phyloP scores from a whole-genome alignment of 1,140 invertebrate genomes.

The Leptinotarsa undecemlineata region DNA sequence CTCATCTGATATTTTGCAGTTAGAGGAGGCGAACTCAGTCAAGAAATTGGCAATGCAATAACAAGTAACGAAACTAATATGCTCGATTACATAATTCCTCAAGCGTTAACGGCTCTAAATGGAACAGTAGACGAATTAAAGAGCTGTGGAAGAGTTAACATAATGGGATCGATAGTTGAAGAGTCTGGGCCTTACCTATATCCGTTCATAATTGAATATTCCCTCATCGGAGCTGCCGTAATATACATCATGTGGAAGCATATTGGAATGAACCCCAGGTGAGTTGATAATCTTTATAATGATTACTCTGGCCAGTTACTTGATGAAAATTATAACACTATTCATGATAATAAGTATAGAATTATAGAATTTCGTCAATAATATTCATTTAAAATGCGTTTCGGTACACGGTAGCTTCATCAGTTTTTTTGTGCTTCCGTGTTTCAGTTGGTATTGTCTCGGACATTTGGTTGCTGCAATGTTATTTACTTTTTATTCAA shows the following conservation, averaged over 20 bases:
- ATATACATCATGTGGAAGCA: slow-evolving; percentile 98
- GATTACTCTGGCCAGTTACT: too few relatives aligned
- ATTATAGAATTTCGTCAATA: too few relatives aligned
- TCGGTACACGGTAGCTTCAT: too few relatives aligned
- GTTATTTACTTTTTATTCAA: too few relatives aligned
- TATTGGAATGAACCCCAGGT: slow-evolving; percentile 82
- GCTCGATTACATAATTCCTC: slow-evolving; percentile 48
- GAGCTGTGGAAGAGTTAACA: slow-evolving; percentile 79
- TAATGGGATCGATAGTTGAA: slow-evolving; percentile 91
- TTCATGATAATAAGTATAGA: too few relatives aligned
- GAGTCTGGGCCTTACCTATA: slow-evolving; percentile 91
- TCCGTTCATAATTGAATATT: slow-evolving; percentile 97
- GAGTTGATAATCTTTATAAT: slow-evolving; percentile 33
- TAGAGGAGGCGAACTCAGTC: slow-evolving; percentile 35
- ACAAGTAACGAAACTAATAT: slow-evolving; percentile 47
- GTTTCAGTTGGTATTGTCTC: too few relatives aligned
- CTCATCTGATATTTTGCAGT: slow-evolving; percentile 38
- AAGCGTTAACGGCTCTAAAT: slow-evolving; percentile 46
- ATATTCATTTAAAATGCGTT: too few relatives aligned
- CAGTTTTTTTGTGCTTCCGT: too few relatives aligned
- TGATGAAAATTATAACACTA: too few relatives aligned
- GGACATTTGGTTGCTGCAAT: too few relatives aligned
- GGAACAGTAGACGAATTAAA: slow-evolving; percentile 42
- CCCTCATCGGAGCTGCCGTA: slow-evolving; percentile 93
- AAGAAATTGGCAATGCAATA: slow-evolving; percentile 35